Evolutionary conservation across 2,797 vertebrate genomes (phyloP), one percentile per base, ranked within the genome.

Genomic region (Gymnopithys bicolor): DNA sequence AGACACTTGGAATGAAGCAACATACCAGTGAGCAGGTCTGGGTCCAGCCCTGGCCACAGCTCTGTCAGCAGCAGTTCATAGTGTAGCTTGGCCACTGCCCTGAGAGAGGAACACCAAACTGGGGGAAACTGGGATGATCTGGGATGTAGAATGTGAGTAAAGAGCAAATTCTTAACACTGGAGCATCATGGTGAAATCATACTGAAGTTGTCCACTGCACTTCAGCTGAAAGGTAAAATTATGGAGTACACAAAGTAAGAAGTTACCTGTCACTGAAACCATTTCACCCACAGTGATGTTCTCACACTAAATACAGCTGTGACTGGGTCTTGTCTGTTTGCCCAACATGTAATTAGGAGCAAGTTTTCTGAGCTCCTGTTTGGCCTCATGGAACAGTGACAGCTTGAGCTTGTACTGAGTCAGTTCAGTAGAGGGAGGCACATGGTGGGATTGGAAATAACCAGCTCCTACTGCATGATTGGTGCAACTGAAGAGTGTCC

Each of bases 151-250:
- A 19, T 17, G 56, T 13, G 60, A 67, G 43, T 7, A 19, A 66
- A 37, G 1, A 16, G 59, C 62, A 76, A 24, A 14, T 43, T 73
- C n/a, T 48, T 11, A 49, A 0, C 27, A 4, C 21, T 30, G 41
- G n/a, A 67, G 19, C 28, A 27, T 10, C 13, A 3, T 0, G 2
- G 17, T 22, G 51, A 41, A 60, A 33, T 23, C 0, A 0, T 11
- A 25, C 2, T 10, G 27, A 51, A 63, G 12, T 9, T 39, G 43
- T 32, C 23, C 17, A 12, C 39, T 35, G 51, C 19, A 4, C 37
- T 30, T 22, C 3, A n/a, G 32, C 39, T 3, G 32, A 53, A 37
- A 49, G 21, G 66, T 48, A 27, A 75, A 62, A 82, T 39, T 4
- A n/a, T 37, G 22, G 22, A 60, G 13, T 5, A 13, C 19, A 7